Base-by-base conservation (phyloP, 2,113 vertebrate genomes). In the Callipepla squamata region DNA sequence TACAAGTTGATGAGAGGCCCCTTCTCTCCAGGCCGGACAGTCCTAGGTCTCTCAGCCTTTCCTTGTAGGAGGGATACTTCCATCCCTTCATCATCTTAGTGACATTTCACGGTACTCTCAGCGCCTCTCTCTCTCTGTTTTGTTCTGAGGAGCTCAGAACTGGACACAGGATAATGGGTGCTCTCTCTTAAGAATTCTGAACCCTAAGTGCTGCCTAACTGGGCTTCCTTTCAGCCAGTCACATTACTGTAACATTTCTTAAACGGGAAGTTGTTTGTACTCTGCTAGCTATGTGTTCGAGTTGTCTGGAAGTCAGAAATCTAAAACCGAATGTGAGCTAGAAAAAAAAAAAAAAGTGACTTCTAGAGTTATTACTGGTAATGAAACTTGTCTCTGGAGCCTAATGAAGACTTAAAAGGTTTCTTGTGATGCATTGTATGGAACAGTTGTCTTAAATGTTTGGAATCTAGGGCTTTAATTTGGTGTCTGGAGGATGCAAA, bases 1-100 rank as follows among this genome's bases (percentile, higher is more conserved):
- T 61, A 36, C 3, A 3, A 26, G 18, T 42, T 63, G 36, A 36
- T 58, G 42, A 74, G 48, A 23, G 26, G 2, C 11, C 9, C 1
- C 15, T 38, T 38, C 85, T 61, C 58, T 34, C 26, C 40, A n/a
- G 47, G 18, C 51, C 62, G 21, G 62, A 30, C 17, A 69, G 45
- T 53, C 17, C 16, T 57, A n/a, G 17, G n/a, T 55, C 21, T 55
- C 40, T 79, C 32, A 55, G 19, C 25, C 14, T 80, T 61, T 13
- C 15, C n/a, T 42, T 17, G 3, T 4, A 8, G 2, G 25, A 14
- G 21, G 47, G 5, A 2, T 58, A 18, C 34, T 53, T 3, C 20
- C 45, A 42, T 23, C 34, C 13, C 15, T 80, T 63, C 30, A 26
- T 62, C 13, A 20, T 59, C 2, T 42, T 32, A 53, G 25, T 63